Conservation (phyloP, 2,888 invertebrate species). For the Lasioglossum marginatum region DNA sequence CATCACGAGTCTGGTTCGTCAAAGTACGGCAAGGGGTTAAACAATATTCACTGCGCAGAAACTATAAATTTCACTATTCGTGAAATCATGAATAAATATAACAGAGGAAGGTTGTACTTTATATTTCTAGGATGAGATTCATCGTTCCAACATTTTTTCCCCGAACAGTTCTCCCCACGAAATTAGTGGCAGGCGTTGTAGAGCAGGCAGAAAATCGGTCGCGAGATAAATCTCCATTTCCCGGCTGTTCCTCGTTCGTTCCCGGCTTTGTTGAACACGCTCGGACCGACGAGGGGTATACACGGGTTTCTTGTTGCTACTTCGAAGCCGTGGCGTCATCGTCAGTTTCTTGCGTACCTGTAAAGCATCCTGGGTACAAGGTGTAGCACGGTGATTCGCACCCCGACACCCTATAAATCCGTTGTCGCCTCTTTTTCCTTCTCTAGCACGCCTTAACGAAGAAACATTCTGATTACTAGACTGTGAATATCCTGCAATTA, state of each 20-base stretch:
- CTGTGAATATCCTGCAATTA: not conserved
- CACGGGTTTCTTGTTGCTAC: slow-evolving; percentile 34
- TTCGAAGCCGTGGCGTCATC: slow-evolving; percentile 25
- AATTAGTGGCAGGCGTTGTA: slow-evolving; percentile 4
- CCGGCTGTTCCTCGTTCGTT: not conserved
- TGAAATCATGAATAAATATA: too few species aligned
- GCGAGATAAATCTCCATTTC: slow-evolving; percentile 13
- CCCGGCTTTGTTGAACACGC: not conserved
- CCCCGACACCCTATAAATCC: not conserved
- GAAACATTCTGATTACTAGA: not conserved
- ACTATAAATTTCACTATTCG: too few species aligned
- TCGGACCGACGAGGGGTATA: not conserved
- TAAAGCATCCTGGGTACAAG: slow-evolving; percentile 19
- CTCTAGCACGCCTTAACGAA: not conserved
- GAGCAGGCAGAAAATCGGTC: slow-evolving; percentile 2
- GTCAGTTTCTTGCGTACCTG: slow-evolving; percentile 35
- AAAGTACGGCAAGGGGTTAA: too few species aligned
- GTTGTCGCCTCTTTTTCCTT: not conserved
- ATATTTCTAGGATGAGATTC: not conserved
- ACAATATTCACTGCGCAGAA: too few species aligned
- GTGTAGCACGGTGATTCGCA: slow-evolving; percentile 10
- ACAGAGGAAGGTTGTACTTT: too few species aligned
- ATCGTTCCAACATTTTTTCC: not conserved
- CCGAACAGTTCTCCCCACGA: not conserved
- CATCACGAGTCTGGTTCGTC: too few species aligned